These are phyloP conservation scores for Pollenia labialis DNA, from an alignment of 2,888 invertebrate species.

Conservation along the genomic window DNA sequence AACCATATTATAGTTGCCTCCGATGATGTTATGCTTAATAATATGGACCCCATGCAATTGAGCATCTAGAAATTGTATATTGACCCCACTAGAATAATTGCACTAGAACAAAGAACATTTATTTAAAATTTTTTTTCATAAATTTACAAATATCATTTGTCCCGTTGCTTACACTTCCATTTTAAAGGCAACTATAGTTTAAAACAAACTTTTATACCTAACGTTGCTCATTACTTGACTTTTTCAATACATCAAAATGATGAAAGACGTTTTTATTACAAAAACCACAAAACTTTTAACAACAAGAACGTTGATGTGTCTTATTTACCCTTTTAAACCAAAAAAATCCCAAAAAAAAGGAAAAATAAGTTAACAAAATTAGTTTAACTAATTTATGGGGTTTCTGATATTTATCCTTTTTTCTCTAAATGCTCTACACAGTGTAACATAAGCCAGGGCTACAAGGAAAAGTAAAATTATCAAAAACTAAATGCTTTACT, in stretches of 20 bases:
- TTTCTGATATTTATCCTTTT: conserved; percentile 25
- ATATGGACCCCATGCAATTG: too few relatives aligned
- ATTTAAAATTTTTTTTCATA: too few relatives aligned
- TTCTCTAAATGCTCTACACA: background rate
- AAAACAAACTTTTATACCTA: too few relatives aligned
- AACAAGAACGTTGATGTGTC: background rate
- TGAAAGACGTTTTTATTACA: conserved; percentile 9
- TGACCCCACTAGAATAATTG: too few relatives aligned
- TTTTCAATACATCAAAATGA: background rate
- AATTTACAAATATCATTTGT: too few relatives aligned
- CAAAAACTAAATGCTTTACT: conserved; percentile 37
- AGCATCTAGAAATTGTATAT: too few relatives aligned
- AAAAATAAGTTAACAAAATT: conserved; percentile 21
- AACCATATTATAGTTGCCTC: too few relatives aligned
- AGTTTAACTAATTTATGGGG: conserved; percentile 45
- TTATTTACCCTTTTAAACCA: background rate
- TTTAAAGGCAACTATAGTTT: too few relatives aligned
- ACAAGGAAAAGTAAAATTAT: conserved; percentile 21
- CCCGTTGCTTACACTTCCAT: too few relatives aligned
- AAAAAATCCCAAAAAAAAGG: conserved; percentile 10
- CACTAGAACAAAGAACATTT: too few relatives aligned
- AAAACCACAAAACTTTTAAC: conserved; percentile 26
- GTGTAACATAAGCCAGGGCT: background rate
- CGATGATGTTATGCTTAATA: too few relatives aligned
- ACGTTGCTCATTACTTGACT: background rate